Evolutionary conservation across 2,888 invertebrate genomes (phyloP).

Genomic region (Pasiphila rectangulata): DNA sequence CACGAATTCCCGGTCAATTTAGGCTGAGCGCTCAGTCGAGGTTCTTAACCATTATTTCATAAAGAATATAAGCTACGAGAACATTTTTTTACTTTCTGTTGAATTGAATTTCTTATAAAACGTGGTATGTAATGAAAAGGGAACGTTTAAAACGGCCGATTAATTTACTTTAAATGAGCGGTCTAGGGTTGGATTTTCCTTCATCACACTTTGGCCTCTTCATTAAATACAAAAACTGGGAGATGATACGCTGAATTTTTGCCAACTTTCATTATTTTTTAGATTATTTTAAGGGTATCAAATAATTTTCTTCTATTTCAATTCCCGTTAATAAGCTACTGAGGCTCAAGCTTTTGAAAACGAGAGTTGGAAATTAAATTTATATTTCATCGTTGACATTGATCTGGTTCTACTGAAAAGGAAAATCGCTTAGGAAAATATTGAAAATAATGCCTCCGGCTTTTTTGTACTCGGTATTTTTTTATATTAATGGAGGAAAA

Average conservation of each 20-base stretch:
- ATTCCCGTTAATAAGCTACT: too few relatives aligned
- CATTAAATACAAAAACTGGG: constrained; percentile 4
- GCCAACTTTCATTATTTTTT: too few relatives aligned
- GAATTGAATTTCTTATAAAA: constrained; percentile 9
- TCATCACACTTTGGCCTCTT: constrained; percentile 7
- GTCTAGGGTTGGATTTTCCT: constrained; percentile 12
- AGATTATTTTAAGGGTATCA: too few relatives aligned
- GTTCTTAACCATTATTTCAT: not conserved
- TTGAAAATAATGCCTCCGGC: too few relatives aligned
- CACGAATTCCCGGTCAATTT: not conserved
- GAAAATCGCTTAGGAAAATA: too few relatives aligned
- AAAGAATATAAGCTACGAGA: constrained; percentile 6
- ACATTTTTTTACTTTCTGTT: constrained; percentile 9
- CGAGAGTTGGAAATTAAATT: too few relatives aligned
- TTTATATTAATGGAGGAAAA: too few relatives aligned
- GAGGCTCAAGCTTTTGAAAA: too few relatives aligned
- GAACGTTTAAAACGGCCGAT: constrained; percentile 8
- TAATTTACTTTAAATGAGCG: constrained; percentile 15
- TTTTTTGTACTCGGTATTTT: too few relatives aligned
- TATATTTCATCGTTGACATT: too few relatives aligned
- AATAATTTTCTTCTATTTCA: too few relatives aligned
- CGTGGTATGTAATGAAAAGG: constrained; percentile 12
- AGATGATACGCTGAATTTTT: not conserved
- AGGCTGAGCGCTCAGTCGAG: not conserved
- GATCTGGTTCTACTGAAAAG: too few relatives aligned